These are phyloP conservation scores for Pyrocephalus nanus DNA, from an alignment of 2,797 vertebrate species.

Conservation along the genomic window DNA sequence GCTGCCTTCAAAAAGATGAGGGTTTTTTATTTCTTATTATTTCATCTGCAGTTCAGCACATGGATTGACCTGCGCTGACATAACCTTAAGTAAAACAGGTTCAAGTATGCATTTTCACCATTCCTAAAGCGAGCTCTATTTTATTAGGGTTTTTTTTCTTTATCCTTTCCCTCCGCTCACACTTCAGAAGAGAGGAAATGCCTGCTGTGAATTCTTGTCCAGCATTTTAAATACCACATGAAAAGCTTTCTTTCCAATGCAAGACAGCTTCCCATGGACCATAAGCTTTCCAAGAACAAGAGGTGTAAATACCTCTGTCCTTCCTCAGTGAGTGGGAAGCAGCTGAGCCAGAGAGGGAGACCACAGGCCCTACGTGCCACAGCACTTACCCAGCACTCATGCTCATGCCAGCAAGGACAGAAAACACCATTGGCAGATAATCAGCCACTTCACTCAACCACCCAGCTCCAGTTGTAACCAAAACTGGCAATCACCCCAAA, in stretches of 20 bases:
- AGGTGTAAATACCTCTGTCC: neutral
- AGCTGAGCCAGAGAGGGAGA: neutral
- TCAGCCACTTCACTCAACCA: accelerated
- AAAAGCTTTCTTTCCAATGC: neutral
- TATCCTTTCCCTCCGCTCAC: neutral
- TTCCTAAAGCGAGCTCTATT: neutral
- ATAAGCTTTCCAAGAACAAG: neutral
- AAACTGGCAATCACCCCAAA: neutral
- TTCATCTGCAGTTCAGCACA: neutral
- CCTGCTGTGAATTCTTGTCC: constrained; percentile 20
- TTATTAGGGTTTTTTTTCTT: neutral
- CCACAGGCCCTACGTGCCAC: neutral
- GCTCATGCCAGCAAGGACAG: neutral
- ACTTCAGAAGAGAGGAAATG: constrained; percentile 24
- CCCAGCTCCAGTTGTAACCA: neutral
- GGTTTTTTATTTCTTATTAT: neutral
- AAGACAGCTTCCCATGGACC: neutral
- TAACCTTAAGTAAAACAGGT: neutral
- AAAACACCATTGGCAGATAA: neutral
- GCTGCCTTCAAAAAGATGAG: neutral
- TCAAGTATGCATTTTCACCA: neutral
- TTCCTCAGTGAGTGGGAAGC: neutral
- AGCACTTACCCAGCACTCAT: neutral
- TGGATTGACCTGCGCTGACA: neutral
- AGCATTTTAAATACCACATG: neutral